phyloP scores from a whole-genome alignment of 2,797 vertebrate species.

The Leptatherina wallacei region DNA sequence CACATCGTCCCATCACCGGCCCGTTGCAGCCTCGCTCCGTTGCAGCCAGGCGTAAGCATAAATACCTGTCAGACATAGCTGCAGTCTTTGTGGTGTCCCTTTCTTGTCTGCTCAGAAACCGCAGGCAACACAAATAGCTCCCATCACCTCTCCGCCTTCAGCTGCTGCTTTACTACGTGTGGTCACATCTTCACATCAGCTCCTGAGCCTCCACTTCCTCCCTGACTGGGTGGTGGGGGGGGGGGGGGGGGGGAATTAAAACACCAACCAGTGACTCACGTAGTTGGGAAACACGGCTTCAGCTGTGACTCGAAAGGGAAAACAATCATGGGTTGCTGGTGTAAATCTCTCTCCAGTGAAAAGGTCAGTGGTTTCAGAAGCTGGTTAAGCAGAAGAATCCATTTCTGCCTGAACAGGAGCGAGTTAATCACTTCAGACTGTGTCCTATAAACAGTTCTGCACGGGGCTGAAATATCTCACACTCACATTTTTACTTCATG shows the following conservation, averaged over 20 bases:
- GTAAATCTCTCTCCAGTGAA: not conserved
- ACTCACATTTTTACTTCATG: no score
- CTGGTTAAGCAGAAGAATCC: not conserved
- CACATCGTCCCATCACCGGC: no score
- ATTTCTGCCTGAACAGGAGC: not conserved
- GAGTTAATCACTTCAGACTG: slow-evolving; percentile 8
- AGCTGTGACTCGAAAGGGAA: not conserved
- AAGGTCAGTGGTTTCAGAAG: not conserved
- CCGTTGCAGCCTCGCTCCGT: no score
- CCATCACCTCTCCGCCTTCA: slow-evolving; percentile 4
- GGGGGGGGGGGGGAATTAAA: no score
- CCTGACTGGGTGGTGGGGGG: no score
- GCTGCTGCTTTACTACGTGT: slow-evolving; percentile 41
- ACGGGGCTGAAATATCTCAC: not conserved
- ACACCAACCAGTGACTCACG: no score
- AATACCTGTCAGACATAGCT: no score
- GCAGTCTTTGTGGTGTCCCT: not conserved
- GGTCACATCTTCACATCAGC: slow-evolving; percentile 15
- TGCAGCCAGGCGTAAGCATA: no score
- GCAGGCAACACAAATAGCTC: no score
- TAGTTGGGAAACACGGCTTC: not conserved
- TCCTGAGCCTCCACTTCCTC: no score
- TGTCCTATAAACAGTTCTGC: slow-evolving; percentile 21
- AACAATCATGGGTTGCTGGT: not conserved
- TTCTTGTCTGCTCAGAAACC: no score